Evolutionary conservation across 2,888 invertebrate species (phyloP).

Genomic region (Hyposoter dolosus): DNA sequence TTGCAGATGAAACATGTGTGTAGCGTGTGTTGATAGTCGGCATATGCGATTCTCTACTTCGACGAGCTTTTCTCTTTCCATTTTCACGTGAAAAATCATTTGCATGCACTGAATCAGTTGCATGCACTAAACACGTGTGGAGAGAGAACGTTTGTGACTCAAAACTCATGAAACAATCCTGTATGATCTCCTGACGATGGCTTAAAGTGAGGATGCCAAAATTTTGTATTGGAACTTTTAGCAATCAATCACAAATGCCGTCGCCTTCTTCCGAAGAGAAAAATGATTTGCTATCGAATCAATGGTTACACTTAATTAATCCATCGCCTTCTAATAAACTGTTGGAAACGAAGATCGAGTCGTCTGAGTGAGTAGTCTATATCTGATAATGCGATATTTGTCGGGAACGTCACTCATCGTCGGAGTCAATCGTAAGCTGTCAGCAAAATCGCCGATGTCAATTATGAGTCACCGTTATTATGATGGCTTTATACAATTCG

Average conservation of each 20-base stretch:
- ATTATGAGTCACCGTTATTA: constrained; percentile 35
- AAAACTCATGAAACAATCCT: not conserved
- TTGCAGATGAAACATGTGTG: not conserved
- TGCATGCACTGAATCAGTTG: not conserved
- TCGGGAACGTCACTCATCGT: not conserved
- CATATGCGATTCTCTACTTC: constrained; percentile 23
- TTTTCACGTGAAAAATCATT: constrained; percentile 43
- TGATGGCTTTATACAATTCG: constrained; percentile 34
- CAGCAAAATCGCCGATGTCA: constrained; percentile 22
- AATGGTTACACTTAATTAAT: not conserved
- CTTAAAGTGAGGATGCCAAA: too few relatives aligned
- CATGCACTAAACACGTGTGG: not conserved
- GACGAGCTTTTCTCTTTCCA: constrained; percentile 16
- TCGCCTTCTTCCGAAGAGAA: not conserved
- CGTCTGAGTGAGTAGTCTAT: not conserved
- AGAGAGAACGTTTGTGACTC: not conserved
- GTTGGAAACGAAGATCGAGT: not conserved
- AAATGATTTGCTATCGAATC: not conserved
- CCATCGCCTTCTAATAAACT: not conserved
- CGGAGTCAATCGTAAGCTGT: constrained; percentile 31
- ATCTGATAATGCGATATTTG: not conserved
- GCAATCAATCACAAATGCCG: not conserved
- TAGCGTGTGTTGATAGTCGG: not conserved
- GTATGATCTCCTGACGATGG: not conserved
- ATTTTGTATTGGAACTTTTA: not conserved